Percentiles rank a stretch among this genome's conserved stretches.
phyloP scores from a whole-genome alignment of 2,888 invertebrate genomes.

The Thelaira solivaga region DNA sequence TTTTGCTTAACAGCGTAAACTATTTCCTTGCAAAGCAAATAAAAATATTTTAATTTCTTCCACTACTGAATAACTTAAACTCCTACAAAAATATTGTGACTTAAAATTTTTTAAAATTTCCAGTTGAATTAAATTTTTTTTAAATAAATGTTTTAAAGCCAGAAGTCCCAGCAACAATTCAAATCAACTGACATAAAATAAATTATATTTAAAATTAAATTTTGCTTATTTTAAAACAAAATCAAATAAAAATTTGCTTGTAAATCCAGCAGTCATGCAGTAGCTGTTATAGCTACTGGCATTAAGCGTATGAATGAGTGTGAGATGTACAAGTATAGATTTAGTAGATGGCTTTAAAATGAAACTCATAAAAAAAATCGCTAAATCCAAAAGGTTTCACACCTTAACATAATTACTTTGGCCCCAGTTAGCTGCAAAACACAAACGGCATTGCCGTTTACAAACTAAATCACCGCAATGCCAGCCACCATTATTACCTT shows the following conservation, averaged over 20 bases:
- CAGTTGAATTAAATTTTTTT: too few relatives aligned
- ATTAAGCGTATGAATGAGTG: not conserved
- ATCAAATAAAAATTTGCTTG: not conserved
- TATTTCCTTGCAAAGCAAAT: too few relatives aligned
- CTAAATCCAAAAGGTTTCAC: conserved; percentile 51
- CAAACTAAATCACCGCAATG: conserved; percentile 1
- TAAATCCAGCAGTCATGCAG: not conserved
- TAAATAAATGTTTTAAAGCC: not conserved
- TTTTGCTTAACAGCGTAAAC: too few relatives aligned
- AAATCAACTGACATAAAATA: not conserved
- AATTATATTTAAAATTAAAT: not conserved
- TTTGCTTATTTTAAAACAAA: not conserved
- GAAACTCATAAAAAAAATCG: conserved; percentile 42
- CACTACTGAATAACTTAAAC: too few relatives aligned
- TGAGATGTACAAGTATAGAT: not conserved
- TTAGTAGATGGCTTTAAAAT: not conserved
- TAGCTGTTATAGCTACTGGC: not conserved
- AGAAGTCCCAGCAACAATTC: not conserved
- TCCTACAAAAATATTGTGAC: too few relatives aligned
- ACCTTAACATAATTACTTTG: conserved; percentile 57
- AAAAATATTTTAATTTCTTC: too few relatives aligned
- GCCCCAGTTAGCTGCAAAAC: conserved; percentile 23
- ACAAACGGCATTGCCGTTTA: conserved; percentile 3
- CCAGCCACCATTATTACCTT: too few relatives aligned
- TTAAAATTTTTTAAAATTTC: too few relatives aligned